Evolutionary conservation across 2,113 vertebrate species (phyloP).

Genomic region (Syrmaticus mikado): DNA sequence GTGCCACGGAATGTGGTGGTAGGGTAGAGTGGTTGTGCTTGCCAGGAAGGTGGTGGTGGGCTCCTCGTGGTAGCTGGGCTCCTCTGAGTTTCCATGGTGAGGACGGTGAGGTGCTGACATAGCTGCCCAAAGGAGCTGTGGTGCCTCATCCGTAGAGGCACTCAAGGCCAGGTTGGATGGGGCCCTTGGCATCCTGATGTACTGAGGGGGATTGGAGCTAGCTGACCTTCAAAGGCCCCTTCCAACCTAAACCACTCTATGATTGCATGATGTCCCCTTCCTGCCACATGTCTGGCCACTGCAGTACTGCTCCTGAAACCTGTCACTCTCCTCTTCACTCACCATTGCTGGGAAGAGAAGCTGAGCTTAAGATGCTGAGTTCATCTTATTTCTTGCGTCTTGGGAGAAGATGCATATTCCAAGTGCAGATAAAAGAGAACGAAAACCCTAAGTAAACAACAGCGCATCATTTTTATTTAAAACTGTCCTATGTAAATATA

Average conservation of each 20-base stretch:
- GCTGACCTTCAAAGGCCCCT: neutral
- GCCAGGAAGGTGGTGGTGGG: neutral
- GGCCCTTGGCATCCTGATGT: neutral
- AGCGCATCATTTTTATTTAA: constrained; percentile 9
- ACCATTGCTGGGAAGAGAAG: neutral
- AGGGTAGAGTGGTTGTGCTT: neutral
- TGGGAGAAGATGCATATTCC: neutral
- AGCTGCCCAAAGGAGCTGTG: neutral
- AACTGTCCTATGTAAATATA: constrained; percentile 14
- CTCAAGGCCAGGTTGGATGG: neutral
- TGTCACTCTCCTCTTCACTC: accelerated
- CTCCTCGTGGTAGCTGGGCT: neutral
- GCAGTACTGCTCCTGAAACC: neutral
- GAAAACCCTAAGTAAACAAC: constrained; percentile 17
- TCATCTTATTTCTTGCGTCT: neutral
- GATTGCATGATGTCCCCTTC: neutral
- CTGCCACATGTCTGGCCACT: neutral
- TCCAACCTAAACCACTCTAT: neutral
- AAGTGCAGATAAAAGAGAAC: neutral
- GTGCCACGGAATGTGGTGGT: neutral
- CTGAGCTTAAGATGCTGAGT: neutral
- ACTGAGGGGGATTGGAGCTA: neutral
- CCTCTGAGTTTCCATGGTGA: neutral
- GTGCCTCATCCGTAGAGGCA: neutral
- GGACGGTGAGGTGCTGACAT: neutral